Evolutionary conservation across 2,797 vertebrate species (phyloP), one percentile per base, ranked within the genome.

Genomic region (Cossypha heuglini): DNA sequence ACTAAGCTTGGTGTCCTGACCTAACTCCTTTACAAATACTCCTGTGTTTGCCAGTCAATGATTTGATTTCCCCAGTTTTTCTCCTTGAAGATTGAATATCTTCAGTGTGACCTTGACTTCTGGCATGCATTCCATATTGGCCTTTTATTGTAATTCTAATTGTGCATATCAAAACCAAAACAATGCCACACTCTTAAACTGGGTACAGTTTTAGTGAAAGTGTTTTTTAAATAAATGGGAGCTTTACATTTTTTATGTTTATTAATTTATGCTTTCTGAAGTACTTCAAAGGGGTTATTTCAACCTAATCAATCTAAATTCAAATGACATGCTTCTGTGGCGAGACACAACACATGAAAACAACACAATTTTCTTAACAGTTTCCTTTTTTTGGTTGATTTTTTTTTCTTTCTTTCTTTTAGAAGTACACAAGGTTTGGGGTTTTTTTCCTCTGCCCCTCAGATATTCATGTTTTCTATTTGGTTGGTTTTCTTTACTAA

Each of bases 201-300:
- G 2, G 3, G 5, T 29, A 16, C 2, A 1, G 8, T 11, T 43
- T 52, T 62, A n/a, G 9, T 45, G 17, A 10, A 29, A 12, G 3
- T 2, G 59, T 71, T 82, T 49, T 62, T 24, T 0, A 0, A 48
- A 37, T 20, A 54, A 63, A 19, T 24, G 4, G 11, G 11, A 9
- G 3, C 10, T 38, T 64, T 31, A 43, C 26, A 5, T 4, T 33
- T 4, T 33, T 52, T 13, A 16, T 43, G 6, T 38, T 82, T 40
- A 31, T 55, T n/a, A 37, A 67, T 93, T 77, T 61, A 49, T 48
- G 11, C 25, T 55, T 67, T 42, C 52, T 38, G 12, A 51, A 67
- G 35, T 58, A 24, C 9, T 87, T 61, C 19, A 29, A 17, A 57
- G 10, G 9, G 7, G 6, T 10, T 57, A 6, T 91, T 68, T 59